These are phyloP conservation scores for Percopsis omiscomaycus DNA, from an alignment of 2,797 vertebrate genomes.

Conservation along the genomic window DNA sequence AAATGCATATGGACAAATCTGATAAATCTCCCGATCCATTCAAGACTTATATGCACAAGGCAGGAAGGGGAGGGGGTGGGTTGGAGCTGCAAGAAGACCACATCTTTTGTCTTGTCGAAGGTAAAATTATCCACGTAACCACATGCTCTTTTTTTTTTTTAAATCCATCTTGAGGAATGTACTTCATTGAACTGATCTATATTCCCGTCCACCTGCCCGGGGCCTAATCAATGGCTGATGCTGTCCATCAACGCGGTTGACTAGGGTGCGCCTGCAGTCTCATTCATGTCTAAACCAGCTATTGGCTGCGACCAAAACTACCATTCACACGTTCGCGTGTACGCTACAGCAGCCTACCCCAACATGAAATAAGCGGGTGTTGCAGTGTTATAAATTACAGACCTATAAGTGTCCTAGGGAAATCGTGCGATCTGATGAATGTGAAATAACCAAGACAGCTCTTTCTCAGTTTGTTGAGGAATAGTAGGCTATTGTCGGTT, in stretches of 20 bases:
- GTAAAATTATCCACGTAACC: constrained; percentile 5
- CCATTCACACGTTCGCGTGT: constrained; percentile 22
- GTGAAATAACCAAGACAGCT: too few relatives aligned
- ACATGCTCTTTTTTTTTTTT: constrained; percentile 7
- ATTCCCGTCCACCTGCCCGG: constrained; percentile 43
- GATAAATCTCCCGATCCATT: too few relatives aligned
- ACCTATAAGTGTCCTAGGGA: too few relatives aligned
- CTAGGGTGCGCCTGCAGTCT: constrained; percentile 70
- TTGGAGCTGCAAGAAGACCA: constrained; percentile 47
- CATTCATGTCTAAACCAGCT: constrained; percentile 43
- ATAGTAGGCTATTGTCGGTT: too few relatives aligned
- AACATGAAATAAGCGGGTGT: too few relatives aligned
- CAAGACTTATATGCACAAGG: not conserved
- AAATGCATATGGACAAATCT: too few relatives aligned
- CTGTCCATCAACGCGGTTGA: constrained; percentile 50
- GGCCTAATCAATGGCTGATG: constrained; percentile 38
- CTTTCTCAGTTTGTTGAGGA: too few relatives aligned
- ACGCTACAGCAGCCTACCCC: not conserved
- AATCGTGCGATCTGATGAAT: too few relatives aligned
- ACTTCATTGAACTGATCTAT: constrained; percentile 48
- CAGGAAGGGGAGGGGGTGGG: constrained; percentile 18
- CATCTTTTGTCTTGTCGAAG: constrained; percentile 74
- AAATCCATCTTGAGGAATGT: not conserved
- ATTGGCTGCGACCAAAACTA: constrained; percentile 48
- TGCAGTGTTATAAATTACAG: too few relatives aligned